Evolutionary conservation across 2,888 invertebrate genomes (phyloP), one percentile per base, ranked within the genome.

Genomic region (Andrena fulva): DNA sequence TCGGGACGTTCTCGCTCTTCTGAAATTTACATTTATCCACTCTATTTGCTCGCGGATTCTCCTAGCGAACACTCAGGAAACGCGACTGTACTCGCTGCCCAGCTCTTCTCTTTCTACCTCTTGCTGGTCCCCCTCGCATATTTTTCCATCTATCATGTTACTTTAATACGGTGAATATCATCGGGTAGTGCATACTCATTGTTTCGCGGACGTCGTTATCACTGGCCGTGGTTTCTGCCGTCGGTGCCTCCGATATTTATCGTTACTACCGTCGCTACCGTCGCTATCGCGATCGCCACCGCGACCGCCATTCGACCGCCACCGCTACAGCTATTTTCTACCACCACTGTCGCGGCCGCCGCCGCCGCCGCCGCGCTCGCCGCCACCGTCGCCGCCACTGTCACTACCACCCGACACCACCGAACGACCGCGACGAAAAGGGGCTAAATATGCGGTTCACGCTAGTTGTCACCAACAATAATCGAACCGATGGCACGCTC

Each of bases 271-370:
- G 84, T 70, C 86, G 79, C 66, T 83, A 63, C 67, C 80, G 71
- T 56, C 67, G 78, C 60, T 67, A 96, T 96, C 95, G 96, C 70
- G 67, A 76, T 72, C 81, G 59, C 87, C 69, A 69, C 71, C 67
- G 52, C 80, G 71, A 73, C 76, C 78, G 68, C 78, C 85, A 68
- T 70, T 72, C 81, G 64, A 73, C 74, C 82, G 68, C 76, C 80
- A 71, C 62, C 74, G 62, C 60, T 56, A 67, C 63, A 54, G 71
- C 63, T 67, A 76, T 70, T 68, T 68, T 68, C 80, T 64, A 70
- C 80, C 69, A 67, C 75, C 72, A 63, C 62, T 70, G 89, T 85
- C 85, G 86, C 89, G 86, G 87, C 85, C 86, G 86, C 87, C 89
- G 86, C 79, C 79, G 64, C 62, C 78, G 77, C 64, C 75, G 76